Base-by-base conservation (phyloP, 2,113 vertebrate genomes). In the Aleadryas rufinucha region DNA sequence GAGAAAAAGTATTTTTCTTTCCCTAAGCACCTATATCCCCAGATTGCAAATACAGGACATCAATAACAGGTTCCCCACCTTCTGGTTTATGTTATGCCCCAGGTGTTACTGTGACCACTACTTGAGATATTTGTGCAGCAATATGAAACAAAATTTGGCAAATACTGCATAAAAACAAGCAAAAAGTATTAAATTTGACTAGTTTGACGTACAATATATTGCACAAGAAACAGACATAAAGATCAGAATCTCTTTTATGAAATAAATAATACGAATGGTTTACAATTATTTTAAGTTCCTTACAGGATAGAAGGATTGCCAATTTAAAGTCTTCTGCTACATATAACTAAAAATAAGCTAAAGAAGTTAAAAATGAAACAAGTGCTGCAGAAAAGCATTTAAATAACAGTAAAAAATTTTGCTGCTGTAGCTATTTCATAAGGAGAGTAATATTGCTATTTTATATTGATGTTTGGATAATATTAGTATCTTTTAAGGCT, bases 301-400 rank as follows among this genome's bases (percentile, higher is more conserved):
- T 44, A 35, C 1, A 33, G 35, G 39, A 22, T 41, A 44, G 44
- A 53, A 65, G 45, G 23, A 59, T 17, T 60, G 37, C 2, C 16
- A 57, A 21, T 86, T 75, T 78, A 35, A 79, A 87, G 30, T 30
- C 22, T 64, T 59, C 2, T 5, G 44, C 31, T 65, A 81, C 37
- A 50, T 19, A 16, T 10, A 83, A 64, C 45, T 84, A 53, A 96
- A 91, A 97, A 90, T 31, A 53, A 89, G 33, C 14, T 42, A 47
- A 83, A 71, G 65, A 94, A 84, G 65, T 70, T 66, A 71, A 95
- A 98, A 97, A 92, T 35, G 86, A 95, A 95, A 96, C 96, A 97
- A 97, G 97, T 98, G 66, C 53, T 59, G 42, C 54, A 81, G 37
- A 63, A 81, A 80, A 76, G 9, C 41, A 77, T 63, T 65, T 84